Conservation (phyloP, 2,888 invertebrate species). For the Achlya flavicornis region DNA sequence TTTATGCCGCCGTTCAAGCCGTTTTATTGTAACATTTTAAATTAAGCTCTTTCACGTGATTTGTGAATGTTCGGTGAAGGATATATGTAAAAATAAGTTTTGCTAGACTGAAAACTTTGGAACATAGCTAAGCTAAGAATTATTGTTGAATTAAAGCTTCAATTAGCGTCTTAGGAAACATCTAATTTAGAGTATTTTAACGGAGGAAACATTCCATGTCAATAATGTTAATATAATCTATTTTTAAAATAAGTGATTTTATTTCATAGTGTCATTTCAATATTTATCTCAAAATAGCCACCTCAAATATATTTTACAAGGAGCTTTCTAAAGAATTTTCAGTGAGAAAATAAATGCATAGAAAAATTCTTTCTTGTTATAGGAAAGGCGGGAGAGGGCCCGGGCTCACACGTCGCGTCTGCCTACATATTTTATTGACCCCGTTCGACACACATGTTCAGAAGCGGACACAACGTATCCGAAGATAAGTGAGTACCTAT, state of each 20-base stretch:
- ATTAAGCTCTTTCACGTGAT: neutral
- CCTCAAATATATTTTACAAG: conserved; percentile 43
- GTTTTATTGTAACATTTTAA: neutral
- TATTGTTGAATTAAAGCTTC: too few relatives aligned
- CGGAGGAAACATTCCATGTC: too few relatives aligned
- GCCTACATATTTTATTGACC: conserved; percentile 82
- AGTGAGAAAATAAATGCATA: conserved; percentile 77
- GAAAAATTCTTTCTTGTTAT: conserved; percentile 82
- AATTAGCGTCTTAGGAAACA: too few relatives aligned
- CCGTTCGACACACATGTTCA: conserved; percentile 42
- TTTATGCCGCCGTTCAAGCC: conserved; percentile 2
- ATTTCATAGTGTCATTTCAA: conserved; percentile 12
- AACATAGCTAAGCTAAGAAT: neutral
- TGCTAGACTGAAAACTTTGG: neutral
- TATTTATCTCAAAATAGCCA: conserved; percentile 2
- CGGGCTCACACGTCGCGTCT: conserved; percentile 66
- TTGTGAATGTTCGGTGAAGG: neutral
- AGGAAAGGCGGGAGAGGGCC: conserved; percentile 70
- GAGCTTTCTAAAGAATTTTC: conserved; percentile 61
- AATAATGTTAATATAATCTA: neutral
- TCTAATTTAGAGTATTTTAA: too few relatives aligned
- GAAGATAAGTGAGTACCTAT: conserved; percentile 42
- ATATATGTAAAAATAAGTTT: neutral
- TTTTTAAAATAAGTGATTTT: neutral
- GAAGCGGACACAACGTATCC: conserved; percentile 43